Conservation (phyloP, 2,888 invertebrate species). For the Nematopogon swammerdamellus region DNA sequence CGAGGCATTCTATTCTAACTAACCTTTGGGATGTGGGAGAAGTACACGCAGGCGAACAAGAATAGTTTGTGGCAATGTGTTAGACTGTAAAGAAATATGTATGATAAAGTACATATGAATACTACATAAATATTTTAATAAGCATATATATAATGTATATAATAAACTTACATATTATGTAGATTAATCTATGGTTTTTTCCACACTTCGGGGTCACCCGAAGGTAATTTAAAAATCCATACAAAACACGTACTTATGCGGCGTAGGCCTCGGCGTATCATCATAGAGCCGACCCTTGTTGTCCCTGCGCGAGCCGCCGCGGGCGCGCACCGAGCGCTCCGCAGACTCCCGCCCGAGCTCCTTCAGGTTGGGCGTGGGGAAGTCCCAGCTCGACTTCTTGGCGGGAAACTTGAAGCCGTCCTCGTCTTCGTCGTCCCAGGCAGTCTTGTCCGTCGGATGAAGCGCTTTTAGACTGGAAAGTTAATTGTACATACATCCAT, state of each 20-base stretch:
- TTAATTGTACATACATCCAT: not conserved
- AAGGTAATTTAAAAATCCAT: too few species aligned
- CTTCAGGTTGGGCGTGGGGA: slow-evolving; percentile 75
- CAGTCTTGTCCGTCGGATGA: slow-evolving; percentile 61
- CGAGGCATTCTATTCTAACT: too few species aligned
- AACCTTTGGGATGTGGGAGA: too few species aligned
- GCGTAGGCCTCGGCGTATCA: slow-evolving; percentile 80
- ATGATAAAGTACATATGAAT: too few species aligned
- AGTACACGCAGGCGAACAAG: too few species aligned
- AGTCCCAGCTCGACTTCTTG: slow-evolving; percentile 86
- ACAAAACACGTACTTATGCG: slow-evolving; percentile 79
- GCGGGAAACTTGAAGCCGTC: slow-evolving; percentile 63
- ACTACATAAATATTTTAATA: too few species aligned
- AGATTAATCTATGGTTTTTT: too few species aligned
- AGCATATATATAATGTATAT: too few species aligned
- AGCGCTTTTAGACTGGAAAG: slow-evolving; percentile 33
- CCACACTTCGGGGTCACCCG: too few species aligned
- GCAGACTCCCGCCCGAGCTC: slow-evolving; percentile 25
- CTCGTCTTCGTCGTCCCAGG: slow-evolving; percentile 75
- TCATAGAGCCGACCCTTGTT: slow-evolving; percentile 50
- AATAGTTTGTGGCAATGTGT: too few species aligned
- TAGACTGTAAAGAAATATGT: too few species aligned
- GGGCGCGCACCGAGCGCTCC: slow-evolving; percentile 37
- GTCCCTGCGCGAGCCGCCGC: slow-evolving; percentile 29
- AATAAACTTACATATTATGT: too few species aligned